Conservation (phyloP, 2,888 invertebrate genomes). For the Syrphus vitripennis region DNA sequence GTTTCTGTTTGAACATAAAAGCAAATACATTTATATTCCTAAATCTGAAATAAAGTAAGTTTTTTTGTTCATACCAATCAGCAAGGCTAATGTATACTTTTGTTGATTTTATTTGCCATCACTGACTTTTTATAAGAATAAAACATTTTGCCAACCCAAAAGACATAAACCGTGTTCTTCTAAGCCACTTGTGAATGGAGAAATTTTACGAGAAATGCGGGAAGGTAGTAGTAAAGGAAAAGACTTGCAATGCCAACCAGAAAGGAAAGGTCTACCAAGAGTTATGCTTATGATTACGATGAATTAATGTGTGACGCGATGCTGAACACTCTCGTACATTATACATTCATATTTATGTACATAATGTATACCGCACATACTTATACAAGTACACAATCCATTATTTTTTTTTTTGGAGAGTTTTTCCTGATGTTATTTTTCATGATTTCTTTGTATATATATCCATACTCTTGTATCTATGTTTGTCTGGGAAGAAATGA, state of each 20-base stretch:
- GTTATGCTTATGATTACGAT: slow-evolving; percentile 71
- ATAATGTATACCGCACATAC: neutral
- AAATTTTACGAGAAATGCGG: neutral
- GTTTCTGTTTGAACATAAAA: too few relatives aligned
- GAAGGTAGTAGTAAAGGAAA: neutral
- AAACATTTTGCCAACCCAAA: slow-evolving; percentile 55
- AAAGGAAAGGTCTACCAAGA: slow-evolving; percentile 32
- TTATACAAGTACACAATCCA: slow-evolving; percentile 37
- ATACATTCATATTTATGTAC: neutral
- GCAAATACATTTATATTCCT: too few relatives aligned
- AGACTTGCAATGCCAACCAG: neutral
- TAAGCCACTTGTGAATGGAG: slow-evolving; percentile 63
- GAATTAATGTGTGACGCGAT: slow-evolving; percentile 70
- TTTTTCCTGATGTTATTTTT: slow-evolving; percentile 35
- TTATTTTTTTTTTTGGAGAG: slow-evolving; percentile 56
- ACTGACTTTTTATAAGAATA: neutral
- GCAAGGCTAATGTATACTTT: too few relatives aligned
- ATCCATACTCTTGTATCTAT: neutral
- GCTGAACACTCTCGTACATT: slow-evolving; percentile 53
- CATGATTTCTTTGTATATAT: slow-evolving; percentile 13
- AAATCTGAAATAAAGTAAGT: too few relatives aligned
- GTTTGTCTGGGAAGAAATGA: slow-evolving; percentile 5
- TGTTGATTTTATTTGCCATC: neutral
- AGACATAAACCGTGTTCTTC: slow-evolving; percentile 51
- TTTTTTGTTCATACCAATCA: too few relatives aligned